Evolutionary conservation across 1,140 invertebrate species (phyloP).

Genomic region (Trachymyrmex cornetzi): DNA sequence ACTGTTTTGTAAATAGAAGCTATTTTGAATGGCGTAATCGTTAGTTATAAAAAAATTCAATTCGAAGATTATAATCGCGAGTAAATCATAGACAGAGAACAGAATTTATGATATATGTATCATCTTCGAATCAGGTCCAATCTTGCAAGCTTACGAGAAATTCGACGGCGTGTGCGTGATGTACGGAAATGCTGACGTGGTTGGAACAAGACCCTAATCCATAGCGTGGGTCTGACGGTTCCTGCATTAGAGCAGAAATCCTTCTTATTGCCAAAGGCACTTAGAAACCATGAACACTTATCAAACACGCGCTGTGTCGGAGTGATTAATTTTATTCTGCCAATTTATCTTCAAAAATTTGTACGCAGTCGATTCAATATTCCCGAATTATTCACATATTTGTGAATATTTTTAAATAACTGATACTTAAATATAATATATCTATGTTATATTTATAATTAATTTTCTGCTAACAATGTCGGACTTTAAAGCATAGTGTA

Average conservation of each 20-base stretch:
- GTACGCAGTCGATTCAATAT: background rate
- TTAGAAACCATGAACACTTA: conserved; percentile 30
- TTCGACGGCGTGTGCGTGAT: conserved; percentile 50
- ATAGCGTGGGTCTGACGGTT: conserved; percentile 9
- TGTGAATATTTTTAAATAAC: background rate
- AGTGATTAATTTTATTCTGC: background rate
- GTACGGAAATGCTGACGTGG: conserved; percentile 60
- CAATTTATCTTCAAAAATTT: conserved; percentile 4
- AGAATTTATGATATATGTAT: conserved; percentile 20
- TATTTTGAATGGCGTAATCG: conserved; percentile 6
- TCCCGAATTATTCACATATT: no score
- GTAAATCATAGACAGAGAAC: conserved; percentile 19
- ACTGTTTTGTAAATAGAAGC: conserved; percentile 43
- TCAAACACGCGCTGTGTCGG: conserved; percentile 1
- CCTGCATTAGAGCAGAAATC: conserved; percentile 24
- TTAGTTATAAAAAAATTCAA: conserved; percentile 8
- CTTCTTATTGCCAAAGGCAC: conserved; percentile 47
- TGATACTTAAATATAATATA: background rate
- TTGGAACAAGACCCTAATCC: conserved; percentile 42
- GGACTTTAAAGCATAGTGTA: no score
- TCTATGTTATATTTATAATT: background rate
- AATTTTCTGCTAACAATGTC: no score
- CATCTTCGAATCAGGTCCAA: conserved; percentile 38
- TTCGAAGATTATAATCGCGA: background rate
- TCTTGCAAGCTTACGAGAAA: conserved; percentile 30